These are phyloP conservation scores for Desmophyllum pertusum DNA, from an alignment of 92 coral and sea anemone species.

Conservation along the genomic window DNA sequence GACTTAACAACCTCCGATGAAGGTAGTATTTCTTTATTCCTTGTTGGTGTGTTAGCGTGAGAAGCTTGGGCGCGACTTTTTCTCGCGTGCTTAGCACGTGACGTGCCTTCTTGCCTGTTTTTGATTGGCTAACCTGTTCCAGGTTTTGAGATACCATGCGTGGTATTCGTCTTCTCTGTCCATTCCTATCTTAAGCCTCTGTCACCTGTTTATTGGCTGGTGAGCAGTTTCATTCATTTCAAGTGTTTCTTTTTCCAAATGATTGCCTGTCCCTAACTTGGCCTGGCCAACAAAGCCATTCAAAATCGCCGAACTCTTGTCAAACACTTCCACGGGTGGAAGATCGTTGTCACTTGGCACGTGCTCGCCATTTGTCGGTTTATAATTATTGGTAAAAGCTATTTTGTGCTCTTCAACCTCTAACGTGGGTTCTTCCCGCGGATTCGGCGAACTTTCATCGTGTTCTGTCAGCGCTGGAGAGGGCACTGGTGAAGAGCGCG, in stretches of 20 bases:
- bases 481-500: conserved; percentile 69
- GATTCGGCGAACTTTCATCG: conserved; percentile 25
- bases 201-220: conserved; percentile 32
- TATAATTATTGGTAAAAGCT: not conserved
- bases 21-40: too few species aligned
- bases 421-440: conserved; percentile 31
- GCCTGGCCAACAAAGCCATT: conserved; percentile 22
- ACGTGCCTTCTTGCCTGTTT: not conserved
- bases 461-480: conserved; percentile 34
- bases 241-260: not conserved
- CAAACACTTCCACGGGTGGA: conserved; percentile 11
- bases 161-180: not conserved
- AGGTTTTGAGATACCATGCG: not conserved
- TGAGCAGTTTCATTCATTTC: conserved; percentile 22
- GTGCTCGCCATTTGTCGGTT: not conserved
- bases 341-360: not conserved
- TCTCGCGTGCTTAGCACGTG: not conserved
- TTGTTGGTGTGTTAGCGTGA: too few species aligned
- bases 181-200: not conserved
- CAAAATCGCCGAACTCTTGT: not conserved
- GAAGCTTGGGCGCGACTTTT: not conserved
- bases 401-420: conserved; percentile 9
- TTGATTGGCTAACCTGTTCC: not conserved
- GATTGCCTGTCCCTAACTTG: not conserved
- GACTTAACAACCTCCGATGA: not conserved